Conservation (phyloP, 2,888 invertebrate genomes). For the Caenorhabditis sp. region DNA sequence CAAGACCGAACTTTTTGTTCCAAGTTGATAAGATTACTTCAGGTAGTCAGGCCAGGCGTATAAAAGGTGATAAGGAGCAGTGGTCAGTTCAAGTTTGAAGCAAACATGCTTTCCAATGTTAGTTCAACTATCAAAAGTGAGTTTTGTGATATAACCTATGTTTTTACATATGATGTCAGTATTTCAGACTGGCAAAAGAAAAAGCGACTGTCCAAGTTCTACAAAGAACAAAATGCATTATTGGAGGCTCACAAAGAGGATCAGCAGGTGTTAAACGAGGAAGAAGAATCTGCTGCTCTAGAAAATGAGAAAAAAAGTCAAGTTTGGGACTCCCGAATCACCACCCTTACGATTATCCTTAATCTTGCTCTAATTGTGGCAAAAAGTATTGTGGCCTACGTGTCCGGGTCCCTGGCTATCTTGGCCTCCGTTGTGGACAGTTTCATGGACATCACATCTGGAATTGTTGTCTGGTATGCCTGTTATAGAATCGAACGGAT, state of each 20-base stretch:
- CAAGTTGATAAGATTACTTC: constrained; percentile 3
- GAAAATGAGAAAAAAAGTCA: constrained; percentile 27
- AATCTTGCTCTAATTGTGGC: constrained; percentile 71
- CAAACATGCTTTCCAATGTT: constrained; percentile 28
- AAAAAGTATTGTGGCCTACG: constrained; percentile 82
- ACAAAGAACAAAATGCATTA: constrained; percentile 56
- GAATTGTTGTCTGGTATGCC: constrained; percentile 84
- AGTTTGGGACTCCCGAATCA: constrained; percentile 70
- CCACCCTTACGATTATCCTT: constrained; percentile 68
- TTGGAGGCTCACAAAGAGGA: constrained; percentile 59
- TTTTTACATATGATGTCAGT: not conserved
- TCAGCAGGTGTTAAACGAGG: constrained; percentile 38
- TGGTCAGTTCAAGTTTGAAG: not conserved
- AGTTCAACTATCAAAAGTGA: constrained; percentile 43
- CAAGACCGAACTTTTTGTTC: not conserved
- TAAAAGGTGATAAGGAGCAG: constrained; percentile 6
- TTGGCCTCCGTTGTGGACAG: constrained; percentile 84
- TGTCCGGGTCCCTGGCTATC: constrained; percentile 84
- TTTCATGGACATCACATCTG: constrained; percentile 84
- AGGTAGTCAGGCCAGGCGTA: not conserved
- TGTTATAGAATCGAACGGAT: constrained; percentile 76
- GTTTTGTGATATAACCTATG: not conserved
- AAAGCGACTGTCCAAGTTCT: constrained; percentile 50
- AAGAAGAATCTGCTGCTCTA: constrained; percentile 11
- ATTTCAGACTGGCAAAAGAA: constrained; percentile 50